Evolutionary conservation across 2,888 invertebrate species (phyloP), one percentile per base, ranked within the genome.

Genomic region (Timandra comae): DNA sequence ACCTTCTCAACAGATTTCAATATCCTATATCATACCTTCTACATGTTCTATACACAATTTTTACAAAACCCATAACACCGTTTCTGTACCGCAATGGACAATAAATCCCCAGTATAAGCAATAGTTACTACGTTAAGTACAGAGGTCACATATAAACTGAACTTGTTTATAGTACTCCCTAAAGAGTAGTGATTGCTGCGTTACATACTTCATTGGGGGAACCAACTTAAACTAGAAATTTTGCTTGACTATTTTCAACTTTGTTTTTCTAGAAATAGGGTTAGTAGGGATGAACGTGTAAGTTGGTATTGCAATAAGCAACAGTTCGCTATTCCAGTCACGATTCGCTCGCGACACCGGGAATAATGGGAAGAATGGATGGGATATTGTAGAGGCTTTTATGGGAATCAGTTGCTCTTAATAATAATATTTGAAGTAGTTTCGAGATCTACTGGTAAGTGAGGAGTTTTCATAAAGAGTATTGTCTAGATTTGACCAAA

Each of bases 301-400:
- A 34, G 27, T 35, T 49, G 48, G 62, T 55, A 35, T 52, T 57
- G 39, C 54, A 56, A 46, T 66, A 64, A 69, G 61, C 54, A 56
- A 56, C 47, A 43, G 53, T 64, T 67, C 49, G 49, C 52, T 51
- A 70, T 71, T 68, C 68, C 19, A 43, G 45, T 57, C 71, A 69
- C 71, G 71, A 49, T 36, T 51, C 42, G 38, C 36, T 50, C 37
- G 56, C 56, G 65, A 70, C 71, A 67, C 56, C 56, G 63, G 56
- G 62, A 64, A 59, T 69, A 65, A 63, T 62, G 54, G 60, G 37
- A 41, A 51, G 41, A 42, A 43, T 37, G 35, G 28, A 16, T 5
- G 36, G 45, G 35, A 48, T 39, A 52, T 33, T 11, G 12, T 33
- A 30, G 29, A 34, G 38, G 30, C 28, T 27, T 3, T 13, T 12